Percentiles rank a stretch among this genome's conserved stretches.
Conservation (phyloP, 2,797 vertebrate genomes). For the Megaceryle alcyon region DNA sequence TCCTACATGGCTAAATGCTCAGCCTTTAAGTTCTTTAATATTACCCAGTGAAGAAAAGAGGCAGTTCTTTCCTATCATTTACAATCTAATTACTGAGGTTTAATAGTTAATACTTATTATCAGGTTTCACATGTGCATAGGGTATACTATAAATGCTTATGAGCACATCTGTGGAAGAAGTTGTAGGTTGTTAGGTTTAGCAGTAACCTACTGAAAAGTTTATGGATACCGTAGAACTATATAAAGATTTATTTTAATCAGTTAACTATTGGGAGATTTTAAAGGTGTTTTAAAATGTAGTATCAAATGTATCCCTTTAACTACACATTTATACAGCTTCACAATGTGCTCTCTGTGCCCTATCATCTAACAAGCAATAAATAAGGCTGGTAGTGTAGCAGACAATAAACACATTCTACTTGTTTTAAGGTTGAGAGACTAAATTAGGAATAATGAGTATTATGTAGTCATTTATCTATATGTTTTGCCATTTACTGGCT, state of each 20-base stretch:
- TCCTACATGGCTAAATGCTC: neutral
- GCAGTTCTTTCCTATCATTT: neutral
- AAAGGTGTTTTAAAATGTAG: neutral
- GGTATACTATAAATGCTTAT: neutral
- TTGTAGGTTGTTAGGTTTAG: neutral
- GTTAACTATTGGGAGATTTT: neutral
- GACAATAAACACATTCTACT: slow-evolving; percentile 4
- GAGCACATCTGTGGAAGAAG: neutral
- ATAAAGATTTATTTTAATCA: neutral
- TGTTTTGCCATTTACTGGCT: neutral
- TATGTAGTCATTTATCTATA: neutral
- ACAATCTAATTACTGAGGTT: neutral
- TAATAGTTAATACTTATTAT: neutral
- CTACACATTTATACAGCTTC: neutral
- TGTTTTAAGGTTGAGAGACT: slow-evolving; percentile 11
- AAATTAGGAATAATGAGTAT: neutral
- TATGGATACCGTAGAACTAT: neutral
- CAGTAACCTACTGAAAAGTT: neutral
- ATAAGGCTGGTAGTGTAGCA: neutral
- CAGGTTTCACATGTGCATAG: neutral
- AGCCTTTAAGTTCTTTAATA: neutral
- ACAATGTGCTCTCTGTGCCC: neutral
- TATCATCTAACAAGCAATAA: neutral
- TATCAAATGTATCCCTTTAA: neutral
- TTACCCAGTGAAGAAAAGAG: neutral